Base-by-base conservation (phyloP, 2,888 invertebrate genomes). In the Hypomecis punctinalis region DNA sequence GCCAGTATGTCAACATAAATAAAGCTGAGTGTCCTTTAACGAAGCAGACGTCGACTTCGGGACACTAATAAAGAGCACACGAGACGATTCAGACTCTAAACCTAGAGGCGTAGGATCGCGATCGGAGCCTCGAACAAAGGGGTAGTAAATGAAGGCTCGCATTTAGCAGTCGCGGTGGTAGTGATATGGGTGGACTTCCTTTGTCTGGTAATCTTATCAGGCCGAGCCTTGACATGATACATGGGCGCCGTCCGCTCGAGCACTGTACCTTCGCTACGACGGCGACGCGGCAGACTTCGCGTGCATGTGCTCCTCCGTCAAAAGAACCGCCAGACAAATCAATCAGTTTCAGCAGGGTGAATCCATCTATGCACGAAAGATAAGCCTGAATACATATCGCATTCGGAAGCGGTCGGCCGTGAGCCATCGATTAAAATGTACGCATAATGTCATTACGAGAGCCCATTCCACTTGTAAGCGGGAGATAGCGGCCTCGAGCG, bases 151-250 rank as follows among this genome's bases (percentile, higher is more conserved):
- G 88, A 91, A 90, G 87, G 90, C 80, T 88, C 83, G 83, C 85
- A 86, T 90, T 91, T 90, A 91, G 91, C 84, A 88, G 88, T 83
- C 80, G 81, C 80, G 82, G 85, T 83, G 88, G 88, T 90, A 89
- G 88, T 90, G 91, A 91, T 91, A 90, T 89, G 90, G 90, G 89
- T 90, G 90, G 90, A 91, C 90, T 91, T 90, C 91, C 92, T 92
- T 92, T 92, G 92, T 92, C 91, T 92, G 82, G 87, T 89, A 92
- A 93, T 92, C 90, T 91, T 91, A 93, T 93, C 92, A 88, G 86
- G 82, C 83, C 80, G 80, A 80, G 84, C 82, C 88, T 87, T 87
- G 90, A 86, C 92, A 88, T 91, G 92, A 93, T 90, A 89, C 90
- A 93, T 90, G 82, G 85, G 82, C 75, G 75, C 75, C 73, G 76